These are phyloP conservation scores for Chloropsis hardwickii DNA, from an alignment of 2,113 vertebrate species.

Conservation along the genomic window DNA sequence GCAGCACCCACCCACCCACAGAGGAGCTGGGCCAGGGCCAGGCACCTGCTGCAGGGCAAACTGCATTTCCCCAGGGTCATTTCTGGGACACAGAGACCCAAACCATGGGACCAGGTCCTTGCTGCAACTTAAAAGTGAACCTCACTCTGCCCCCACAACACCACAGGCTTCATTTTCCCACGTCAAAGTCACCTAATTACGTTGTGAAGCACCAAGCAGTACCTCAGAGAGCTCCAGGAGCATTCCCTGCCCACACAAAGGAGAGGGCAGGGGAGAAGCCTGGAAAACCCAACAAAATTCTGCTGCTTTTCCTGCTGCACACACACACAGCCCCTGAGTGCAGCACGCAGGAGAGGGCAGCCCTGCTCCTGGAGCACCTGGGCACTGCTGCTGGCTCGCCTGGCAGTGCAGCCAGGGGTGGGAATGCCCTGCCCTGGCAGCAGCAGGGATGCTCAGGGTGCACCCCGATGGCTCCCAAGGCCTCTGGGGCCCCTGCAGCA, in stretches of 20 bases:
- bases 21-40: neutral
- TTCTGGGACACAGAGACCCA: neutral
- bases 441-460: neutral
- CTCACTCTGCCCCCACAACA: neutral
- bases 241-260: fast-evolving
- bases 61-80: neutral
- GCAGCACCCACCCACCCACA: neutral
- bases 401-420: neutral
- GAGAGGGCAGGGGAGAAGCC: no score
- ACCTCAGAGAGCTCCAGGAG: neutral
- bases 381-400: neutral
- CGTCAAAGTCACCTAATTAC: fast-evolving
- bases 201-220: fast-evolving
- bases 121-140: neutral
- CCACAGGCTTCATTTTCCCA: neutral
- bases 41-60: no score
- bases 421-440: neutral
- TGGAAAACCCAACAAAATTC: neutral
- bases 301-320: neutral
- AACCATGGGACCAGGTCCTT: neutral
- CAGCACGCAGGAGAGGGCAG: neutral
- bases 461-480: neutral
- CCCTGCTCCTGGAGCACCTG: neutral
- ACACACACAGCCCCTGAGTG: neutral
- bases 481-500: neutral